These are phyloP conservation scores for Drosophila barbarae DNA, from an alignment of 2,888 invertebrate genomes.

Conservation along the genomic window DNA sequence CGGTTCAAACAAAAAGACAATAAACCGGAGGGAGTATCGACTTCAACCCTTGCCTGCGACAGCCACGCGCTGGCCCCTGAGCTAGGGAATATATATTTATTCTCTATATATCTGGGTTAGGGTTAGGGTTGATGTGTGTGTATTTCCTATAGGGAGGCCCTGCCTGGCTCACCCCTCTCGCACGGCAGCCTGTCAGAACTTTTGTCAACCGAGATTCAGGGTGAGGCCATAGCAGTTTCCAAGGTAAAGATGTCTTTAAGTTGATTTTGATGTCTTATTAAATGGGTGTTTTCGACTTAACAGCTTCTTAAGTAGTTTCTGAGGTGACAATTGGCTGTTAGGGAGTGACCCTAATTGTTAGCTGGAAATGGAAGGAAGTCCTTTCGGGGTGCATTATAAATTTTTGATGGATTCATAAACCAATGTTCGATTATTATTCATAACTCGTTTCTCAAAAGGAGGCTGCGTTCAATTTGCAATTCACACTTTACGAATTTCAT, in stretches of 20 bases:
- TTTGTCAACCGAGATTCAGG: conserved; percentile 53
- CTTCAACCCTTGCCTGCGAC: conserved; percentile 55
- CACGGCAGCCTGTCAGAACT: conserved; percentile 62
- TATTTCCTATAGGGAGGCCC: conserved; percentile 15
- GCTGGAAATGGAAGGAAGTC: neutral
- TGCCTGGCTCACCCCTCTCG: conserved; percentile 3
- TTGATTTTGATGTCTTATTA: conserved; percentile 71
- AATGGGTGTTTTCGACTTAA: conserved; percentile 59
- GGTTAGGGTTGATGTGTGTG: conserved; percentile 14
- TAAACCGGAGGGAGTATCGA: conserved; percentile 35
- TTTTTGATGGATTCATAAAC: conserved; percentile 31
- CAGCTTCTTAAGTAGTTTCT: conserved; percentile 66
- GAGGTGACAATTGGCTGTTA: conserved; percentile 54
- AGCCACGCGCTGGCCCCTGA: conserved; percentile 58
- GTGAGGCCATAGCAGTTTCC: neutral
- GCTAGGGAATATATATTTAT: conserved; percentile 8
- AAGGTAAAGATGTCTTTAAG: conserved; percentile 48
- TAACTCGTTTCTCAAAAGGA: conserved; percentile 60
- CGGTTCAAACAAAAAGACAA: conserved; percentile 44
- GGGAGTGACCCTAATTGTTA: conserved; percentile 16
- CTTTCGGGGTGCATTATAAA: conserved; percentile 10
- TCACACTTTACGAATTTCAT: conserved; percentile 74
- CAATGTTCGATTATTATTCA: conserved; percentile 69
- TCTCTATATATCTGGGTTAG: conserved; percentile 19
- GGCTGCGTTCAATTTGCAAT: conserved; percentile 73